phyloP scores from a whole-genome alignment of 2,113 vertebrate species.

The Cyphomyrus discorhynchus region DNA sequence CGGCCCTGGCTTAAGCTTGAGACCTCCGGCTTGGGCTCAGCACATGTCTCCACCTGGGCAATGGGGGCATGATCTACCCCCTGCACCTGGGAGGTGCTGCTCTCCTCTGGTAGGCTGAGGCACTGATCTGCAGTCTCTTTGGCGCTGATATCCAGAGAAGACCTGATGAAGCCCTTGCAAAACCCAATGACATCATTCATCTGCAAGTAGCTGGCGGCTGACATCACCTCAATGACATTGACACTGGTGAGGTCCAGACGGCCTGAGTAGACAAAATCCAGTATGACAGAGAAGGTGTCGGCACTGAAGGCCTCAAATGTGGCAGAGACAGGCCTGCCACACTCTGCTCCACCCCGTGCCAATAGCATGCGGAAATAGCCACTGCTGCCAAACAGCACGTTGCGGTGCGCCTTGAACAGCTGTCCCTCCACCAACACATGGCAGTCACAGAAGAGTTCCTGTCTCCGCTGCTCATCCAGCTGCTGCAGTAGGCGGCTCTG shows the following conservation, averaged over 20 bases:
- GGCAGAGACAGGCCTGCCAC: slow-evolving; percentile 67
- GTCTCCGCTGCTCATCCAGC: slow-evolving; percentile 83
- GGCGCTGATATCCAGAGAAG: slow-evolving; percentile 75
- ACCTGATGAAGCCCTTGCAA: slow-evolving; percentile 95
- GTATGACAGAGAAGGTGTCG: slow-evolving; percentile 84
- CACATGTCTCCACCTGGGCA: slow-evolving; percentile 48
- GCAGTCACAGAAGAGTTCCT: slow-evolving; percentile 93
- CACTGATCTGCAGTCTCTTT: slow-evolving; percentile 74
- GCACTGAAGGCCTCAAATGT: slow-evolving; percentile 90
- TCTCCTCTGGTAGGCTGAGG: slow-evolving; percentile 72
- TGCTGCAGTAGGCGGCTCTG: slow-evolving; percentile 86
- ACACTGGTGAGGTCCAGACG: slow-evolving; percentile 82
- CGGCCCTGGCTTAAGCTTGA: slow-evolving; percentile 34
- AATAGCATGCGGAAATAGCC: slow-evolving; percentile 97
- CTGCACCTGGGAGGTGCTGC: slow-evolving; percentile 32
- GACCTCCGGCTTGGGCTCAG: slow-evolving; percentile 45
- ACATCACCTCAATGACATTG: slow-evolving; percentile 98
- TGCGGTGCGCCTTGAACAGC: slow-evolving; percentile 89
- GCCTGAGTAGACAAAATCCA: slow-evolving; percentile 94
- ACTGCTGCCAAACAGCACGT: slow-evolving; percentile 87
- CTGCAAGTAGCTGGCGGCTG: slow-evolving; percentile 92
- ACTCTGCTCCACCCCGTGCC: slow-evolving; percentile 73
- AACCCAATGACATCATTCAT: slow-evolving; percentile 94
- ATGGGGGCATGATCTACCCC: slow-evolving; percentile 55
- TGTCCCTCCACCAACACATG: slow-evolving; percentile 85